Conservation (phyloP, 2,888 invertebrate species). For the Cephus rjabovi region DNA sequence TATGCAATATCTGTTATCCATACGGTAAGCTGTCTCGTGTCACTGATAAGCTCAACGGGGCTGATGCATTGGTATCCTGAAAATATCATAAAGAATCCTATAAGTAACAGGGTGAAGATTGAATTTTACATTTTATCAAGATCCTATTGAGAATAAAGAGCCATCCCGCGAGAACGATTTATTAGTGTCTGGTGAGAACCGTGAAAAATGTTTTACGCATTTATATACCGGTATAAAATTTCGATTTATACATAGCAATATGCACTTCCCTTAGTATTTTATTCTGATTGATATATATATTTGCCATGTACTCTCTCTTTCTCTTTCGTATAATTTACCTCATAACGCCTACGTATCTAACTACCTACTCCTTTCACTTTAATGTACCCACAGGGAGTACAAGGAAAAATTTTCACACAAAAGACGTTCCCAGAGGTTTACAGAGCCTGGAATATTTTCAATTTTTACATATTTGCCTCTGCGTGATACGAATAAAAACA, state of each 20-base stretch:
- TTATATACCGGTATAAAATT: neutral
- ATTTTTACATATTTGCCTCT: neutral
- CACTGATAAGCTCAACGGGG: neutral
- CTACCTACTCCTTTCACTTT: neutral
- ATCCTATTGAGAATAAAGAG: neutral
- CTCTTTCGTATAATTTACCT: neutral
- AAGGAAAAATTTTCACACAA: neutral
- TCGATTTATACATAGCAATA: neutral
- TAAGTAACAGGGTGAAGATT: neutral
- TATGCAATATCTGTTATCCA: neutral
- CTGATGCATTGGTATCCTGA: neutral
- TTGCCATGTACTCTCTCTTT: neutral
- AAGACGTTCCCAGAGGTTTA: neutral
- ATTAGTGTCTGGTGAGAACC: neutral
- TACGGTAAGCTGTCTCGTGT: neutral
- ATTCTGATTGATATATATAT: neutral
- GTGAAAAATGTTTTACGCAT: neutral
- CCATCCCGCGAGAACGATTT: neutral
- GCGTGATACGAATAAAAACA: neutral
- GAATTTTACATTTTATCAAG: neutral
- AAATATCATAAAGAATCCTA: neutral
- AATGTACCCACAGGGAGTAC: neutral
- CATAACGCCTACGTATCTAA: neutral
- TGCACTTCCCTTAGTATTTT: neutral
- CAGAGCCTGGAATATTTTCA: neutral